phyloP scores from a whole-genome alignment of 2,797 vertebrate species.

The Myiothlypis coronata region DNA sequence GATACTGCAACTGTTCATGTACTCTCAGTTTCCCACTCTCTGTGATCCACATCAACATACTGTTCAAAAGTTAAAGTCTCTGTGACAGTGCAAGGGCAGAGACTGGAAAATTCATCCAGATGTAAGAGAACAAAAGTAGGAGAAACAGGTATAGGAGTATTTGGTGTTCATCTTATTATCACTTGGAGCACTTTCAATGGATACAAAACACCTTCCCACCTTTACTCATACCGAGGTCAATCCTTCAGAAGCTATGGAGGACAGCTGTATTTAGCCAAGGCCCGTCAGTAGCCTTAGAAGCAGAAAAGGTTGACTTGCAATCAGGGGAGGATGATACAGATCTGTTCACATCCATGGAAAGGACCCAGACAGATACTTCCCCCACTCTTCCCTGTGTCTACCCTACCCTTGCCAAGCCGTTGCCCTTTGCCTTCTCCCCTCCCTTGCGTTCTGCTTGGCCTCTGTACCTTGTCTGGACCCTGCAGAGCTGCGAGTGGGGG shows the following conservation, averaged over 20 bases:
- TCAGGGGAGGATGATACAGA: background rate
- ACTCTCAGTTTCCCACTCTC: background rate
- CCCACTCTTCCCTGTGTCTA: background rate
- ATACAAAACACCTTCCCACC: background rate
- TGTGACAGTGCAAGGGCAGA: background rate
- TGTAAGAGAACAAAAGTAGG: background rate
- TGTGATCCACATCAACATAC: background rate
- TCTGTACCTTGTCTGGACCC: background rate
- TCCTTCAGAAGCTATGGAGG: background rate
- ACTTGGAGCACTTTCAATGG: background rate
- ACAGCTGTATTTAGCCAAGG: background rate
- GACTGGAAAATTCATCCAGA: background rate
- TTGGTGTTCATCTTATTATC: background rate
- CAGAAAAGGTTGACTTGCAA: background rate
- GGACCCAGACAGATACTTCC: background rate
- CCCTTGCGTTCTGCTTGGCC: fast-evolving
- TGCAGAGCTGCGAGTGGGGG: background rate
- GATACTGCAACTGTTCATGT: background rate
- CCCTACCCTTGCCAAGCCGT: background rate
- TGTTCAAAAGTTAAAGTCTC: fast-evolving
- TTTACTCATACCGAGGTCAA: background rate
- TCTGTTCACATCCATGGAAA: background rate
- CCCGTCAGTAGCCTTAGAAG: background rate
- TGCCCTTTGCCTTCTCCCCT: background rate
- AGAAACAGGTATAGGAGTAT: background rate